These are phyloP conservation scores for Petrocephalus zakoni DNA, from an alignment of 2,113 vertebrate genomes.

Conservation along the genomic window DNA sequence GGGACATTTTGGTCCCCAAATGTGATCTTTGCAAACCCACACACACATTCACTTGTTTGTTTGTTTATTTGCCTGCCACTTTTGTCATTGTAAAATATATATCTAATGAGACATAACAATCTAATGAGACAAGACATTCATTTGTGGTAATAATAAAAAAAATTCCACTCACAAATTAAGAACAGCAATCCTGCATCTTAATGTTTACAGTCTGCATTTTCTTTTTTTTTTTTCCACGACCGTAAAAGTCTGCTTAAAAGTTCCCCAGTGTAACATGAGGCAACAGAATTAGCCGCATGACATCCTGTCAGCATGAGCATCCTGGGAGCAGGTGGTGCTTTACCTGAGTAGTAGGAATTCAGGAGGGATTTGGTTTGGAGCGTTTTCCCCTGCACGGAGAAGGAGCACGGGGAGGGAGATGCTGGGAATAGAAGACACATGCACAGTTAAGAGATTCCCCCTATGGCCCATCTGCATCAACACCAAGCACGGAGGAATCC, in stretches of 20 bases:
- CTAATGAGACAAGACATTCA: neutral
- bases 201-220: neutral
- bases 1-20: too few species aligned
- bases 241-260: neutral
- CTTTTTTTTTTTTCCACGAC: neutral
- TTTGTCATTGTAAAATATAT: neutral
- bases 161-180: neutral
- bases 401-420: slow-evolving; percentile 75
- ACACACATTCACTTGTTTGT: neutral
- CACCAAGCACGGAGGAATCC: slow-evolving; percentile 19
- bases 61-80: neutral
- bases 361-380: slow-evolving; percentile 78
- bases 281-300: neutral
- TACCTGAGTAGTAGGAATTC: slow-evolving; percentile 78
- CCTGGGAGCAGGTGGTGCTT: slow-evolving; percentile 13
- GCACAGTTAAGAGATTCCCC: slow-evolving; percentile 44
- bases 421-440: slow-evolving; percentile 61
- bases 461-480: slow-evolving; percentile 44
- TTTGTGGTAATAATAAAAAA: too few species aligned
- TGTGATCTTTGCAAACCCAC: too few species aligned
- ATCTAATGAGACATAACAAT: neutral
- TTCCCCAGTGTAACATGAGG: neutral
- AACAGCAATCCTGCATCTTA: neutral
- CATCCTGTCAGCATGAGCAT: neutral
- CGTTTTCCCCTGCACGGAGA: slow-evolving; percentile 81